Conservation (phyloP, 2,797 vertebrate species). For the Limosa lapponica region DNA sequence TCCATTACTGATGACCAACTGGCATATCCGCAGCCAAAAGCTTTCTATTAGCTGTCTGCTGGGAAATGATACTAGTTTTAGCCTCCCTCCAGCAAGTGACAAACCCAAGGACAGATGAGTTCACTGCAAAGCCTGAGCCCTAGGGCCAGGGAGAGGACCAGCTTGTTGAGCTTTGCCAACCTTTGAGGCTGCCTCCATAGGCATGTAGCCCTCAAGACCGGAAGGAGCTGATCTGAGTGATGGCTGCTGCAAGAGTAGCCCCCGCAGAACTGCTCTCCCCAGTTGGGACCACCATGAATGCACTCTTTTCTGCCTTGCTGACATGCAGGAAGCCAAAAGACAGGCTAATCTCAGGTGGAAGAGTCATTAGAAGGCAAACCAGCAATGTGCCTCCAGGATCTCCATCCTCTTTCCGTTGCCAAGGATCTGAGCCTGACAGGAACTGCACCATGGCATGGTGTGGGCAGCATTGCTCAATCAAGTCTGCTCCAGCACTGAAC, state of each 20-base stretch:
- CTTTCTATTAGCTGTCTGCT: not conserved
- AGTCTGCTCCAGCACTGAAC: not conserved
- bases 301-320: not conserved
- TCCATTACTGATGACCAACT: not conserved
- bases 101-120: not conserved
- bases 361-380: not conserved
- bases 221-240: not conserved
- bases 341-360: not conserved
- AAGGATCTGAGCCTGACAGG: not conserved
- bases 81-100: not conserved
- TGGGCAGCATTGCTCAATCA: not conserved
- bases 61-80: not conserved
- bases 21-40: not conserved
- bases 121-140: not conserved
- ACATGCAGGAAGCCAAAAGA: not conserved
- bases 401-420: not conserved
- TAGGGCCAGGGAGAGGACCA: not conserved
- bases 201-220: not conserved
- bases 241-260: not conserved
- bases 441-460: not conserved
- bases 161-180: not conserved
- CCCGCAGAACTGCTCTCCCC: not conserved
- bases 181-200: not conserved
- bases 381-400: not conserved
- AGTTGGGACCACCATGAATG: not conserved